These are phyloP conservation scores for Pogoniulus pusillus DNA, from an alignment of 2,797 vertebrate genomes.

Conservation along the genomic window DNA sequence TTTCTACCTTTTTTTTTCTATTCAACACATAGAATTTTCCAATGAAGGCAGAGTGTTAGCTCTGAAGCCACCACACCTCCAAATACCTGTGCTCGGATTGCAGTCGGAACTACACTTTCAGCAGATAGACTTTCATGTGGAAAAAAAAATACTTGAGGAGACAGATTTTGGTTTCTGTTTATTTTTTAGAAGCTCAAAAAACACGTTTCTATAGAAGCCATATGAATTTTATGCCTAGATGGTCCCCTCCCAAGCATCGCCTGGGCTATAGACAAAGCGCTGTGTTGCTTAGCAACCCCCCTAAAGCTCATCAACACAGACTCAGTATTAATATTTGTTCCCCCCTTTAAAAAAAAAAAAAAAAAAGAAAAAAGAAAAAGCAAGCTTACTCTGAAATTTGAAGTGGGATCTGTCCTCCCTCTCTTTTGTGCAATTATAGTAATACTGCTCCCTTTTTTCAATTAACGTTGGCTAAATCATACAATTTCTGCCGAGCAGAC, in stretches of 20 bases:
- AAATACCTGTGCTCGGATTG: not conserved
- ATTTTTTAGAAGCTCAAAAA: not conserved
- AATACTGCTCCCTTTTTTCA: not conserved
- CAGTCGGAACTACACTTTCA: not conserved
- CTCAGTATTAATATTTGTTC: slow-evolving; percentile 77
- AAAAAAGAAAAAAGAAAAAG: too few species aligned
- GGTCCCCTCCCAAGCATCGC: slow-evolving; percentile 17
- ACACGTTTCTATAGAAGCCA: slow-evolving; percentile 41
- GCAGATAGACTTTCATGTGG: not conserved
- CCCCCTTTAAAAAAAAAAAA: not conserved
- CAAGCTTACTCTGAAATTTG: slow-evolving; percentile 67
- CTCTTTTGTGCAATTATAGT: slow-evolving; percentile 34
- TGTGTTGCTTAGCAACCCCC: slow-evolving; percentile 78
- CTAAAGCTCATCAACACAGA: slow-evolving; percentile 77
- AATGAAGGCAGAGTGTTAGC: too few species aligned
- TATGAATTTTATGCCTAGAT: slow-evolving; percentile 45
- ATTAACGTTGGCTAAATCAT: not conserved
- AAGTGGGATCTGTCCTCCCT: slow-evolving; percentile 51
- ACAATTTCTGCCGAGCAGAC: not conserved
- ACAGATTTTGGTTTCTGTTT: slow-evolving; percentile 38
- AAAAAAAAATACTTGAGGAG: not conserved
- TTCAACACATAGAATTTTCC: too few species aligned
- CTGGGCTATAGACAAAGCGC: slow-evolving; percentile 72
- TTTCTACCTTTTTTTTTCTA: too few species aligned
- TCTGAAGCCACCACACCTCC: too few species aligned